Base-by-base conservation (phyloP, 2,797 vertebrate genomes). In the Naso thynnoides region DNA sequence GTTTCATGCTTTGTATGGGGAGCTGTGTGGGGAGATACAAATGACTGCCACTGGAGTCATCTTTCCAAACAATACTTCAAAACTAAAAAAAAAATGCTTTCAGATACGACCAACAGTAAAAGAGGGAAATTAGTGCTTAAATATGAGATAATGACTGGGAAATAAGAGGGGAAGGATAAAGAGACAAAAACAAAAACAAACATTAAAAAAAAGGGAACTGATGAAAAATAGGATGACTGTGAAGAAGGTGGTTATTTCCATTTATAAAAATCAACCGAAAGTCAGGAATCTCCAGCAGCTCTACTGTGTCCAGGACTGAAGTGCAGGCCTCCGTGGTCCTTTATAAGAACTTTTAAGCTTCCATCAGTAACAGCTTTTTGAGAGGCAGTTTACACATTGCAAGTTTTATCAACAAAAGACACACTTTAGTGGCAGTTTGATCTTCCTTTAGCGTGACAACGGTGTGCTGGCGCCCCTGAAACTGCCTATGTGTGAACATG, bases 11-110 rank as follows among this genome's bases (percentile, higher is more conserved):
- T 29, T 13, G 18, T 18, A 9, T 8, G 4, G 14, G 31, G 31
- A 38, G 55, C 27, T 36, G 39, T 55, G 26, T 38, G 7, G 13
- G 5, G 52, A 3, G 42, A 73, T 52, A 45, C 70, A 67, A 72
- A 41, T 38, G 11, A 27, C 2, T 26, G 13, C 26, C n/a, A 2
- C n/a, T 31, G 19, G 44, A 59, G 24, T 36, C 18, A 16, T 36
- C 14, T 18, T 42, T 41, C 61, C 45, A 62, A 50, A 73, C 48
- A n/a, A 11, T 23, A 9, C 63, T 48, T 31, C 29, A 36, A 26
- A n/a, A n/a, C n/a, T n/a, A n/a, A n/a, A n/a, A n/a, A n/a, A n/a
- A 53, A 59, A 44, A 2, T 21, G 38, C 42, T 16, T 11, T 10
- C 27, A 56, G 59, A 38, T n/a, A 42, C 50, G 47, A n/a, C 13